Base-by-base conservation (phyloP, 2,113 vertebrate genomes). In the Scophthalmus maximus region DNA sequence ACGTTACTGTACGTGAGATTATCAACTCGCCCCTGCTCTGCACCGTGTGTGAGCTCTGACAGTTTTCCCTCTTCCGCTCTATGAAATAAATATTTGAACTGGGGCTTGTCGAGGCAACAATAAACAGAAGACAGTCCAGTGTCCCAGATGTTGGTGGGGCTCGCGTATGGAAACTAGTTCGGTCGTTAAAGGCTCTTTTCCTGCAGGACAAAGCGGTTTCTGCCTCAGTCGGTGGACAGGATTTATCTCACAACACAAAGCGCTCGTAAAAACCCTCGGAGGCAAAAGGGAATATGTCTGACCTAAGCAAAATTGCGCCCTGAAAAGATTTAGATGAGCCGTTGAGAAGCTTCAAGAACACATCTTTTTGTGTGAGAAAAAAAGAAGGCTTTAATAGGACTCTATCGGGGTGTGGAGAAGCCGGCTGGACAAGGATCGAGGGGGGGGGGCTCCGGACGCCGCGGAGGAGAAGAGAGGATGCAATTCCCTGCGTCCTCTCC, bases 291-390 rank as follows among this genome's bases (percentile, higher is more conserved):
- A 84, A 84, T 51, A 78, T 70, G 72, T 77, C 78, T 78, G 76
- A 87, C 78, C 81, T 67, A 78, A 87, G 83, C 83, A 85, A 84
- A 87, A 84, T 38, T 4, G 40, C 0, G 55, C 58, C 63, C 69
- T 83, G 60, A 78, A 63, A 76, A 79, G 78, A 81, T 88, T 84
- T 74, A 65, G 70, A 73, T 73, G 71, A 74, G 71, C 62, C 46
- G 80, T 79, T 85, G 75, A 80, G 82, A 83, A 79, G 52, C 73
- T 76, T 76, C 46, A 73, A 81, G 67, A 84, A 83, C 59, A 66
- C 65, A 55, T 55, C 40, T 51, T 44, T 30, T 26, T 18, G 32
- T 29, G 8, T 17, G n/a, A n/a, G n/a, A n/a, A n/a, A n/a, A 29
- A 40, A 56, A 71, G 67, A 38, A 67, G 68, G 36, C 68, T 87